These are phyloP conservation scores for Apogon talboti DNA, from an alignment of 2,797 vertebrate genomes.

Conservation along the genomic window DNA sequence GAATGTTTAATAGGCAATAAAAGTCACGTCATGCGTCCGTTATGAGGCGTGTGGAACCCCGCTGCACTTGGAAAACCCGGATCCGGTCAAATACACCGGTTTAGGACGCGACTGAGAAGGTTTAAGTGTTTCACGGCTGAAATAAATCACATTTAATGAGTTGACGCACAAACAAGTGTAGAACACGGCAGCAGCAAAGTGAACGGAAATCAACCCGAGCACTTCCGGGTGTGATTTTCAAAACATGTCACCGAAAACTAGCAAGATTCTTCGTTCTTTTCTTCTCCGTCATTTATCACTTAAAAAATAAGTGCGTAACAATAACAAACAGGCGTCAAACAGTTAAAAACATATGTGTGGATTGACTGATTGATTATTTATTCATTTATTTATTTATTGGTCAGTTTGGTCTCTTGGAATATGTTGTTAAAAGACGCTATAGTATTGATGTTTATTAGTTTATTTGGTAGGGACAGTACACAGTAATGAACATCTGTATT, in stretches of 20 bases:
- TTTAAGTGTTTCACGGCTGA: constrained; percentile 30
- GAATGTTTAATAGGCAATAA: neutral
- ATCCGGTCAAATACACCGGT: rapidly evolving
- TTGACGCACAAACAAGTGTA: constrained; percentile 1
- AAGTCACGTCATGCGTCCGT: neutral
- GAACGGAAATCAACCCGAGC: rapidly evolving
- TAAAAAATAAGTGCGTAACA: too few species aligned
- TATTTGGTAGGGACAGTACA: too few species aligned
- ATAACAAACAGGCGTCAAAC: too few species aligned
- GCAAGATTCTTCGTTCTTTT: too few species aligned
- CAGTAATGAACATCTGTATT: too few species aligned
- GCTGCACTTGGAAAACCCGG: neutral
- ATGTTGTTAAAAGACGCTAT: too few species aligned
- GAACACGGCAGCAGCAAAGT: neutral
- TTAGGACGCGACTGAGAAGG: neutral
- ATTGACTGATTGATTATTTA: too few species aligned
- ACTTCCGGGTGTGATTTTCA: constrained; percentile 15
- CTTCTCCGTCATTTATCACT: too few species aligned
- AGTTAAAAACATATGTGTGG: too few species aligned
- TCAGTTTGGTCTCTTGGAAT: too few species aligned
- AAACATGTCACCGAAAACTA: neutral
- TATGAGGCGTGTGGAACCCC: neutral
- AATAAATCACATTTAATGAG: constrained; percentile 24
- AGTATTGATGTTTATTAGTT: too few species aligned
- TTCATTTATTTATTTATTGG: too few species aligned